phyloP scores from a whole-genome alignment of 2,888 invertebrate genomes.

The Stenchaetothrips biformis region DNA sequence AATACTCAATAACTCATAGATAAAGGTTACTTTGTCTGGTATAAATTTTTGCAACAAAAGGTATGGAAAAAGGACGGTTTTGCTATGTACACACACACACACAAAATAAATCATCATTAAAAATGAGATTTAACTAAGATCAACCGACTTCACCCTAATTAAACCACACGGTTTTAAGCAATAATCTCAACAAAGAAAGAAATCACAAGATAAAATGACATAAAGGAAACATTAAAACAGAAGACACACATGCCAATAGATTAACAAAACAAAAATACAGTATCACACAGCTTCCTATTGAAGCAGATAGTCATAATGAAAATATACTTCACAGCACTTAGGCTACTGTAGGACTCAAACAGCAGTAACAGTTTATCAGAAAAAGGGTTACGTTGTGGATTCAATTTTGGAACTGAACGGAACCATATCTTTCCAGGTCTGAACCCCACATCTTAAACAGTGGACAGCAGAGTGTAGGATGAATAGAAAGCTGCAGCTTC shows the following conservation, averaged over 20 bases:
- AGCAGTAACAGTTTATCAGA: not conserved
- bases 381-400: not conserved
- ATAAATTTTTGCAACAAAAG: not conserved
- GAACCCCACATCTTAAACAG: no score
- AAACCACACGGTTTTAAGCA: not conserved
- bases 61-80: not conserved
- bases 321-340: not conserved
- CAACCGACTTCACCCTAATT: not conserved
- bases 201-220: not conserved
- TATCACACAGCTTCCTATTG: constrained; percentile 3
- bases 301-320: not conserved
- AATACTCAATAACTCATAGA: not conserved
- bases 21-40: no score
- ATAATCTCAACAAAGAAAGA: not conserved
- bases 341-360: no score
- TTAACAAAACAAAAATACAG: not conserved
- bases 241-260: not conserved
- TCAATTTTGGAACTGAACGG: no score
- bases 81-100: not conserved
- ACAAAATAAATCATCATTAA: not conserved
- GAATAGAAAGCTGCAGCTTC: not conserved
- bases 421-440: no score
- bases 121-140: not conserved
- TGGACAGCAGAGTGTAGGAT: not conserved
- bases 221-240: not conserved